Evolutionary conservation across 2,113 vertebrate genomes (phyloP), one percentile per base, ranked within the genome.

Genomic region (Odontophorus gujanensis): DNA sequence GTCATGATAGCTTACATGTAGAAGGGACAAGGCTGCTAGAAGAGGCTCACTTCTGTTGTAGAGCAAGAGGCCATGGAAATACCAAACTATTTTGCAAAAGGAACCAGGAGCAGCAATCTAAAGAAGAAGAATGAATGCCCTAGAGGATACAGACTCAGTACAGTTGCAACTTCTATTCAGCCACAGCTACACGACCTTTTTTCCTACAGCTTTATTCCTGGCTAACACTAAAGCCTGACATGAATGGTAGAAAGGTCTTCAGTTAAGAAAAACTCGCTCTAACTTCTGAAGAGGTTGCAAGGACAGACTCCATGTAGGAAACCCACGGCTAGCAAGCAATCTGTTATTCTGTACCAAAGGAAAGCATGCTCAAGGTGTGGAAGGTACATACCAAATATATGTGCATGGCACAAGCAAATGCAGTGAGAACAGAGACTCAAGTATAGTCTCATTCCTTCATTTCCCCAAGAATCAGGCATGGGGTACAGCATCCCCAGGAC

Each of bases 381-480:
- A 50, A 71, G 36, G 32, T 50, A 55, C 20, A 4, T 2, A 68
- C 25, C 59, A 61, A 67, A 73, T 19, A 28, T 6, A n/a, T 12
- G 20, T 40, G 28, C 45, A 10, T 28, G 50, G 77, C 62, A 55
- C 9, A 2, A n/a, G 62, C 34, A 38, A 38, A 62, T 5, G 12
- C 6, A 58, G 10, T 25, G n/a, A 3, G 3, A 61, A 75, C 14
- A 59, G 63, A 76, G 30, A 76, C 28, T 32, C 14, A 48, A 89
- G n/a, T 28, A 48, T 1, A 1, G 0, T 18, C 58, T 24, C 9
- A 17, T 38, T 20, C 25, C 66, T 66, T 55, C 58, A n/a, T 28
- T 21, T 34, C 24, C 34, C 10, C 25, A 42, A 38, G 34, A 45
- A 43, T 21, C 65, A 66, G 40, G 30, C 42, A 43, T 26, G 58